Conservation (phyloP, 2,797 vertebrate species). For the Spondyliosoma cantharus region DNA sequence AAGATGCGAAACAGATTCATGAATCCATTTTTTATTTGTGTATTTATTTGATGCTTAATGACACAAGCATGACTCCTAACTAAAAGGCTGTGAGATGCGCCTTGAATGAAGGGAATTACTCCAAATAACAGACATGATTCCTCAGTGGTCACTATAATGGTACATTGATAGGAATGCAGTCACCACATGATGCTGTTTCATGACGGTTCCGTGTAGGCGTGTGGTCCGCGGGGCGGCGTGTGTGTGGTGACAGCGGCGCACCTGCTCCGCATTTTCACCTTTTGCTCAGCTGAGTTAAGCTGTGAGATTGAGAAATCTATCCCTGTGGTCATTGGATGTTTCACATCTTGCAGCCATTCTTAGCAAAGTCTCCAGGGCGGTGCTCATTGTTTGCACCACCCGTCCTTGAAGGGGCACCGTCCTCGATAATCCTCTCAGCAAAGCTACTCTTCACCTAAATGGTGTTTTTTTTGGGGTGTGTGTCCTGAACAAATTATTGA, state of each 20-base stretch:
- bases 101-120: conserved; percentile 60
- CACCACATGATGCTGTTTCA: conserved; percentile 49
- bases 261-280: conserved; percentile 72
- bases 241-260: conserved; percentile 33
- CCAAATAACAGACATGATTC: conserved; percentile 68
- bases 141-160: conserved; percentile 58
- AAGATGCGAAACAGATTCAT: conserved; percentile 5
- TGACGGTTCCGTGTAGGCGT: conserved; percentile 33
- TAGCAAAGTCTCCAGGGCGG: conserved; percentile 72
- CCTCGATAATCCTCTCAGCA: conserved; percentile 47
- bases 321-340: conserved; percentile 81
- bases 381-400: conserved; percentile 35
- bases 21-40: background rate
- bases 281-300: conserved; percentile 83
- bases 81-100: conserved; percentile 30
- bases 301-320: conserved; percentile 87
- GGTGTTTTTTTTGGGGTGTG: background rate
- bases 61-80: conserved; percentile 11
- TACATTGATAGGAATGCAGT: conserved; percentile 44
- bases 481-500: conserved; percentile 28
- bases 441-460: conserved; percentile 36
- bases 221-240: conserved; percentile 15
- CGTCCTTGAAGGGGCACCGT: conserved; percentile 35
- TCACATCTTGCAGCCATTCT: conserved; percentile 86
- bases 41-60: background rate